Evolutionary conservation across 2,113 vertebrate genomes (phyloP).

Genomic region (Cryptomyrus ogoouensis): DNA sequence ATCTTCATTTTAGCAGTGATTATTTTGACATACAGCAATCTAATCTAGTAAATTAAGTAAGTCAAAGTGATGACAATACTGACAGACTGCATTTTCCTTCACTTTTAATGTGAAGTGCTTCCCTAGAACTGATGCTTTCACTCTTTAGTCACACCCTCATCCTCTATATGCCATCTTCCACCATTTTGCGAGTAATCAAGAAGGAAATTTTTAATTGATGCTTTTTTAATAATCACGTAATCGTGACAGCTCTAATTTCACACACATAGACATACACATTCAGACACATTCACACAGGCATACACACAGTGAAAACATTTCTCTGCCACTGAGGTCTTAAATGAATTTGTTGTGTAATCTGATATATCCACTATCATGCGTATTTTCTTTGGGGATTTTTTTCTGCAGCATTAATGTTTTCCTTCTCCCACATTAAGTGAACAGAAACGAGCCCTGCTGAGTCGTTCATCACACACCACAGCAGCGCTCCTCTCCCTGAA

Average conservation of each 20-base stretch:
- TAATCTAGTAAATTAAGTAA: not conserved
- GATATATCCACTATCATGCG: not conserved
- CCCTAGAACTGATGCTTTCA: not conserved
- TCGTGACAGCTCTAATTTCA: not conserved
- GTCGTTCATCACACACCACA: not conserved
- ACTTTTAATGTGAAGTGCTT: not conserved
- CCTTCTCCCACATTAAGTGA: not conserved
- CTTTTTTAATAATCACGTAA: not conserved
- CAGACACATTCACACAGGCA: not conserved
- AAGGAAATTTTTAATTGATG: not conserved
- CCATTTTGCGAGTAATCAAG: not conserved
- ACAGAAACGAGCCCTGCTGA: not conserved
- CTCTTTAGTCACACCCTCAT: not conserved
- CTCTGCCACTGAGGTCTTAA: not conserved
- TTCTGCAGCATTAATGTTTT: not conserved
- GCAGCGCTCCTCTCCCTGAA: not conserved
- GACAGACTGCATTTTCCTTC: not conserved
- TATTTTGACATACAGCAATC: not conserved
- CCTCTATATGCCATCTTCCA: not conserved
- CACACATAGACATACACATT: not conserved
- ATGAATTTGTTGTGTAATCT: conserved; percentile 4
- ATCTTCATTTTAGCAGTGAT: not conserved
- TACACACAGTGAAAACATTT: not conserved
- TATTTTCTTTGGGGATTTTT: not conserved
- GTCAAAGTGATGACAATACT: not conserved